Conservation (phyloP, 2,797 vertebrate genomes). For the Acestrorhynchus altus region DNA sequence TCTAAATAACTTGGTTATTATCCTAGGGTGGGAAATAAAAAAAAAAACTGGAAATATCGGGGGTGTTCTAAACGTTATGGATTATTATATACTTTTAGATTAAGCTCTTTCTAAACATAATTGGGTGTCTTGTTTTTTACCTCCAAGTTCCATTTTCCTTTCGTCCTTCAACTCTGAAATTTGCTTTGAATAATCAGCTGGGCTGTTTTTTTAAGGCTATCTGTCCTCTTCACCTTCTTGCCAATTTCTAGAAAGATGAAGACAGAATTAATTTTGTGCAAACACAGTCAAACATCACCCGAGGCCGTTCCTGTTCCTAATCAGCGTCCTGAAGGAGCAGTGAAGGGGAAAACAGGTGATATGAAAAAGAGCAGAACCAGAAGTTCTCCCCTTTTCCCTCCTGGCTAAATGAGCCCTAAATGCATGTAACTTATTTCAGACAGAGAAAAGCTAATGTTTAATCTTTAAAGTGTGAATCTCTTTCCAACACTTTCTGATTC, state of each 20-base stretch:
- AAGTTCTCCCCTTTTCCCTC: neutral
- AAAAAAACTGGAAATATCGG: too few relatives aligned
- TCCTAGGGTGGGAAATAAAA: too few relatives aligned
- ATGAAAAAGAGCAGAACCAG: constrained; percentile 30
- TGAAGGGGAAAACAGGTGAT: constrained; percentile 47
- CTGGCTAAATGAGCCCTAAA: constrained; percentile 54
- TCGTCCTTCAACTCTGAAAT: neutral
- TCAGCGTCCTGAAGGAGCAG: constrained; percentile 9
- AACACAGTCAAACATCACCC: constrained; percentile 9
- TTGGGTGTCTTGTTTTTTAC: neutral
- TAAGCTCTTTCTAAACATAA: too few relatives aligned
- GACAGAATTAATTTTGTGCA: constrained; percentile 2
- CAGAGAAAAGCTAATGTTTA: constrained; percentile 81
- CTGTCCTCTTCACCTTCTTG: constrained; percentile 24
- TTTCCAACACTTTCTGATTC: constrained; percentile 72
- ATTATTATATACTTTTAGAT: too few relatives aligned
- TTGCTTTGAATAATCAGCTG: constrained; percentile 10
- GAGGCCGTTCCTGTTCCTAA: constrained; percentile 28
- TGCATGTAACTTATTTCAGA: constrained; percentile 78
- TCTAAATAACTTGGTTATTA: too few relatives aligned
- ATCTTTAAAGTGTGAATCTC: constrained; percentile 83
- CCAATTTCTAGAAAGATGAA: neutral
- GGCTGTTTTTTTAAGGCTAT: neutral
- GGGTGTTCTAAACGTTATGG: too few relatives aligned
- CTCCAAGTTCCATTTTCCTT: neutral